Base-by-base conservation (phyloP, 2,797 vertebrate species). In the Schizopygopsis malacanthus region DNA sequence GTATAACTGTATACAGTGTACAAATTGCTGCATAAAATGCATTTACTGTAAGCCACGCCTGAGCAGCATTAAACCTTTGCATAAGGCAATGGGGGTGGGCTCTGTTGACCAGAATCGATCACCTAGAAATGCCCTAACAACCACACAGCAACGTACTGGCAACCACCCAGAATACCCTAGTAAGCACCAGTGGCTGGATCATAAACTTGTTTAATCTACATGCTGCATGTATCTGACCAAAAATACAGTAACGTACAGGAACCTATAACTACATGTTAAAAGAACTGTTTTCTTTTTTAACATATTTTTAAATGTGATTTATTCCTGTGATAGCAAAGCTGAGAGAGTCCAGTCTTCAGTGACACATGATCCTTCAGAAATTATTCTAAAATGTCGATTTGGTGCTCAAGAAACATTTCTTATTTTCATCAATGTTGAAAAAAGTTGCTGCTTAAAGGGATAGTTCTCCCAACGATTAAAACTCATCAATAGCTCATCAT, bases 21-120 rank as follows among this genome's bases (percentile, higher is more conserved):
- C 28, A 61, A 79, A 67, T 11, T 22, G 18, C 61, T 13, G 43
- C 8, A n/a, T 28, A 79, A 79, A 65, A 79, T 28, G 16, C 18
- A 37, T 67, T 80, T 80, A 4, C 20, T 65, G 63, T 8, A 65
- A 65, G 61, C 61, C 59, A 65, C 25, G 5, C 22, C 79, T 47
- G 59, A 45, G 41, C 41, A 63, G 13, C 59, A 47, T 79, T 79
- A 47, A 78, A 78, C 47, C 47, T 76, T 12, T 22, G 16, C 47
- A 52, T 50, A 6, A 15, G 43, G 43, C n/a, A 43, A 18, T 72
- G 9, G 16, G 37, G 37, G 37, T 37, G 33, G 33, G 65, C 65
- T 37, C 33, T 37, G 65, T 37, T 67, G 65, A 67, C 65, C 65
- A 37, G 33, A 12, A 61, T 61, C n/a, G n/a, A 61, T 61, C 59